Conservation (phyloP, 2,888 invertebrate genomes). For the Thymelicus lineola region DNA sequence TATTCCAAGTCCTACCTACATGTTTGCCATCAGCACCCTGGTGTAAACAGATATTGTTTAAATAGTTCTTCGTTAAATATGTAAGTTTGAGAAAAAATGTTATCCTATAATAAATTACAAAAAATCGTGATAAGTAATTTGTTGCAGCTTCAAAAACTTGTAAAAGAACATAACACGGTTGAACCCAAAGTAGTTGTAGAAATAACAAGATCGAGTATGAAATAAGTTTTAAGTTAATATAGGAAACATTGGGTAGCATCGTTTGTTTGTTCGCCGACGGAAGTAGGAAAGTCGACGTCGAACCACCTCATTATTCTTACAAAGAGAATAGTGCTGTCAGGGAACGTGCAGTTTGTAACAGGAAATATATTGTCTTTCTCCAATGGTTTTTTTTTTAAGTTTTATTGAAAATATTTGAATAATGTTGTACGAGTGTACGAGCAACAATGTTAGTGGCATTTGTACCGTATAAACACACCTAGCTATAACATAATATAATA, state of each 20-base stretch:
- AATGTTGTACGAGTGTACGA: not conserved
- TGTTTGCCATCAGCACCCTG: no score
- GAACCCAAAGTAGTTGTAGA: not conserved
- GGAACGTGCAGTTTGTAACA: conserved; percentile 15
- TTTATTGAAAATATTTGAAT: conserved; percentile 18
- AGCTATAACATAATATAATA: no score
- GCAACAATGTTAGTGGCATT: not conserved
- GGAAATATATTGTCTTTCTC: conserved; percentile 16
- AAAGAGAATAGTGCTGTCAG: conserved; percentile 20
- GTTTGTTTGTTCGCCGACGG: conserved; percentile 17
- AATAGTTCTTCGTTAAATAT: no score
- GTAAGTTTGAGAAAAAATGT: no score
- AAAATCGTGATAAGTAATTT: no score
- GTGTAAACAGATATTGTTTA: no score
- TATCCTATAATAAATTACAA: no score
- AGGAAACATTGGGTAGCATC: conserved; percentile 1
- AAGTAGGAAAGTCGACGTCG: conserved; percentile 11
- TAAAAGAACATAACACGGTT: not conserved
- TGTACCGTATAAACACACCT: not conserved
- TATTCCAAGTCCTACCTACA: no score
- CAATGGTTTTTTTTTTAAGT: conserved; percentile 9
- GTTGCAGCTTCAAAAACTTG: not conserved
- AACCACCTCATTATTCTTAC: conserved; percentile 26
- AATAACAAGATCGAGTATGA: not conserved
- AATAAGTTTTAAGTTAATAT: conserved; percentile 9